Evolutionary conservation across 2,113 vertebrate genomes (phyloP).

Genomic region (Aepyceros melampus): DNA sequence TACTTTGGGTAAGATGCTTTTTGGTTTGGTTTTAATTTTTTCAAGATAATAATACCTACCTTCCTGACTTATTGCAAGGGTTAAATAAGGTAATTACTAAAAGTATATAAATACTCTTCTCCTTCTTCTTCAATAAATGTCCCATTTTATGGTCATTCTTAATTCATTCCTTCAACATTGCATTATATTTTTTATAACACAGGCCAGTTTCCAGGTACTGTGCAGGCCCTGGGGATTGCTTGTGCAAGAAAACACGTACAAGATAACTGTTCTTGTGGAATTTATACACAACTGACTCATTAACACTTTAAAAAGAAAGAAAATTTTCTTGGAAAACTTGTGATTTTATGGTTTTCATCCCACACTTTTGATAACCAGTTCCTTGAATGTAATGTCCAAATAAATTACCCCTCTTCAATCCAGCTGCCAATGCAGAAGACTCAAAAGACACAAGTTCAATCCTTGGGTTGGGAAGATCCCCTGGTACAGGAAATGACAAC

Average conservation of each 20-base stretch:
- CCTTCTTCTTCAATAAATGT: not conserved
- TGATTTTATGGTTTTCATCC: not conserved
- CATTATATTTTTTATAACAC: not conserved
- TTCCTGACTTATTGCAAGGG: not conserved
- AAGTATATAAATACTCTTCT: not conserved
- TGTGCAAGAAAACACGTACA: not conserved
- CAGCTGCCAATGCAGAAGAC: not conserved
- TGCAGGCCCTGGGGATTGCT: not conserved
- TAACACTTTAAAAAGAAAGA: not conserved
- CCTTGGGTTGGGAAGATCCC: not conserved
- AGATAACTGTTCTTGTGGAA: not conserved
- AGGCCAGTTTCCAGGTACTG: not conserved
- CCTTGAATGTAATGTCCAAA: not conserved
- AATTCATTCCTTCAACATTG: not conserved
- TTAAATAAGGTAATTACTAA: not conserved
- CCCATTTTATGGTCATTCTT: not conserved
- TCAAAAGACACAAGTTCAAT: not conserved
- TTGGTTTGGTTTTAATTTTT: not conserved
- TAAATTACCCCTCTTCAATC: not conserved
- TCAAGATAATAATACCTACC: not conserved
- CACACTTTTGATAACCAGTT: not conserved
- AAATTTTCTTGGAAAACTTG: not conserved
- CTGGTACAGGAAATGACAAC: not conserved
- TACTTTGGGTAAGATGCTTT: not conserved
- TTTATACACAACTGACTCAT: not conserved